Percentiles rank a stretch among this genome's conserved stretches.
These are phyloP conservation scores for Hippocampus zosterae DNA, from an alignment of 2,113 vertebrate species.

Conservation along the genomic window DNA sequence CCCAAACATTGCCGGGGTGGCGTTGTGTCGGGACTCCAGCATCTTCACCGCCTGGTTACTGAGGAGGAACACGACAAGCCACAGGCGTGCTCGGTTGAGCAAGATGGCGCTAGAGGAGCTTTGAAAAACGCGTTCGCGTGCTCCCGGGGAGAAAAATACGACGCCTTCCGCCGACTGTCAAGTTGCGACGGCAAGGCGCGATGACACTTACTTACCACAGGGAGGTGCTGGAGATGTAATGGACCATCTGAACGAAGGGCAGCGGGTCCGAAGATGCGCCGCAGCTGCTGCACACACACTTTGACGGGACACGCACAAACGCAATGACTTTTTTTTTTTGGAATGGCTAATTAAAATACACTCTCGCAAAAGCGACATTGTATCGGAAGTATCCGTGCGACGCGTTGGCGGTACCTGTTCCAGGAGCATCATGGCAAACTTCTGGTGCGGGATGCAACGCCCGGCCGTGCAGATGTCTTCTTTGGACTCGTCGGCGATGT, in stretches of 20 bases:
- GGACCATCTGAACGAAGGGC: slow-evolving; percentile 99
- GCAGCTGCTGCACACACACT: slow-evolving; percentile 96
- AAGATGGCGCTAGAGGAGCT: too few species aligned
- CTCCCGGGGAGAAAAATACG: too few species aligned
- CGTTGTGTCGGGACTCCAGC: slow-evolving; percentile 94
- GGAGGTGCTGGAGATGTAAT: slow-evolving; percentile 98
- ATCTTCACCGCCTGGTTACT: slow-evolving; percentile 98
- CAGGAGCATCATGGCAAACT: slow-evolving; percentile 97
- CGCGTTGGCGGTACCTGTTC: slow-evolving; percentile 75
- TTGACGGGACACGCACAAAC: too few species aligned
- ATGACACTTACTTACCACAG: slow-evolving; percentile 85
- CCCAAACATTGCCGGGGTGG: slow-evolving; percentile 96
- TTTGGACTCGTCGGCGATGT: slow-evolving; percentile 94
- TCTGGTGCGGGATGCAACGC: slow-evolving; percentile 97
- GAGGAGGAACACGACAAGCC: slow-evolving; percentile 50
- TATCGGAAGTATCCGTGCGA: too few species aligned
- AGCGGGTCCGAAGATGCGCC: slow-evolving; percentile 95
- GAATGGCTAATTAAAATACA: too few species aligned
- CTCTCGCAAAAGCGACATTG: too few species aligned
- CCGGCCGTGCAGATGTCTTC: slow-evolving; percentile 97
- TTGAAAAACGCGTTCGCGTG: too few species aligned
- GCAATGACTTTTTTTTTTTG: too few species aligned
- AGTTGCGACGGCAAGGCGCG: too few species aligned
- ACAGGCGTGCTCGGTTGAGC: too few species aligned
- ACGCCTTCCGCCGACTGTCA: too few species aligned